Evolutionary conservation across 2,113 vertebrate species (phyloP), one percentile per base, ranked within the genome.

Genomic region (Sterrhoptilus dennistouni): DNA sequence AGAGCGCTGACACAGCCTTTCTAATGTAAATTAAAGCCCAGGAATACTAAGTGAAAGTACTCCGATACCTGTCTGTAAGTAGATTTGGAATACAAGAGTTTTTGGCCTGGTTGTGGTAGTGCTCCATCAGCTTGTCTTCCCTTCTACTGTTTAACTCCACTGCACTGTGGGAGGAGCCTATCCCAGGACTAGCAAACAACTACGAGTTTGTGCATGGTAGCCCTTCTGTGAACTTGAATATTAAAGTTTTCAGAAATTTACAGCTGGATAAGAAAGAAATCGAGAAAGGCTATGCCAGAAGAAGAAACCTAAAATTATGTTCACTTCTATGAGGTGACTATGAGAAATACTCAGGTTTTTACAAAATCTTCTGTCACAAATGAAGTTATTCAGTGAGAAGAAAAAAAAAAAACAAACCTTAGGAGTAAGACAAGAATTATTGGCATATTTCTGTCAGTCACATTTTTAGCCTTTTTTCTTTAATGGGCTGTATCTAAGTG

Each of bases 1-100:
- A 64, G 69, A 83, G 45, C 6, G 24, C 15, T 27, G n/a, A 70
- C 45, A 35, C 28, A 21, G 19, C 7, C 52, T 92, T 93, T 92
- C 16, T 69, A 42, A 61, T 61, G 88, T 83, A 97, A 92, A 96
- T 77, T 53, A 83, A 74, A 59, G 28, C 24, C 47, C 66, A 35
- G 25, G 49, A 88, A 65, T 45, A 31, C 31, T 40, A 38, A 80
- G 21, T 61, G 36, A 59, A 92, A 88, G 42, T 57, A 65, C 11
- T 83, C 31, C 61, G 63, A 53, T n/a, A 57, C 13, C 11, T 52
- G 24, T 21, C 8, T 77, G 20, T 25, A 61, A 88, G 23, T 4
- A 79, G 72, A 64, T 63, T 22, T 47, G 31, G 36, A 61, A 54
- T 38, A 66, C 24, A 71, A 38, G 38, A 50, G 16, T 52, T 90